Evolutionary conservation across 2,113 vertebrate species (phyloP), one percentile per base, ranked within the genome.

Genomic region (Lota lota): DNA sequence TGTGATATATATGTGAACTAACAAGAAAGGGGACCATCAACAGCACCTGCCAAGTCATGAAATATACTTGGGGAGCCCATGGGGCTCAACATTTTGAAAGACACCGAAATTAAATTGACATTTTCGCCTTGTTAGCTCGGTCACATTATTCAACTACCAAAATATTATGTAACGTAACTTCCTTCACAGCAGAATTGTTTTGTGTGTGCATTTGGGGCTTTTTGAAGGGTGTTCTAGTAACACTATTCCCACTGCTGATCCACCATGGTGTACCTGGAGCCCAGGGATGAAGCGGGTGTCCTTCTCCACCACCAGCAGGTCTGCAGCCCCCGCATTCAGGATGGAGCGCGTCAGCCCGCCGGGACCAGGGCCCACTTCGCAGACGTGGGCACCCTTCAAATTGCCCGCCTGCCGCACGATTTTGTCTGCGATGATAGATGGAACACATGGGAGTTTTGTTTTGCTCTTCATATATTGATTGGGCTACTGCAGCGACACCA

Each of bases 331-430:
- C 16, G 94, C 90, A 22, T 90, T 95, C 63, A 99, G 93, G 82
- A 99, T 96, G 63, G 97, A 95, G 58, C 98, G 94, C 56, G 96
- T 99, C 81, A 99, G 92, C 22, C 96, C 96, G 4, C 98, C 98
- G 0, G 98, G 98, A 18, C 98, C 97, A 0, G 98, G 97, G 17
- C 98, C 98, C 70, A 99, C 97, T 83, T 99, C 98, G 0, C 95
- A 99, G 51, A 99, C 97, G 14, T 94, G 78, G 12, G 93, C 89
- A 51, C 91, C 79, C 79, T 76, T 93, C 80, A 99, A 88, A 74
- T 70, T 75, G 0, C 97, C 97, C 18, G 97, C 94, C 72, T 96
- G 94, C 69, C 91, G 93, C 50, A 96, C 94, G 75, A 99, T 95
- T 89, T 99, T 99, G 89, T 97, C 98, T 99, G 87, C 56, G 88